Conservation (phyloP, 2,797 vertebrate genomes). For the Lepus townsendii region DNA sequence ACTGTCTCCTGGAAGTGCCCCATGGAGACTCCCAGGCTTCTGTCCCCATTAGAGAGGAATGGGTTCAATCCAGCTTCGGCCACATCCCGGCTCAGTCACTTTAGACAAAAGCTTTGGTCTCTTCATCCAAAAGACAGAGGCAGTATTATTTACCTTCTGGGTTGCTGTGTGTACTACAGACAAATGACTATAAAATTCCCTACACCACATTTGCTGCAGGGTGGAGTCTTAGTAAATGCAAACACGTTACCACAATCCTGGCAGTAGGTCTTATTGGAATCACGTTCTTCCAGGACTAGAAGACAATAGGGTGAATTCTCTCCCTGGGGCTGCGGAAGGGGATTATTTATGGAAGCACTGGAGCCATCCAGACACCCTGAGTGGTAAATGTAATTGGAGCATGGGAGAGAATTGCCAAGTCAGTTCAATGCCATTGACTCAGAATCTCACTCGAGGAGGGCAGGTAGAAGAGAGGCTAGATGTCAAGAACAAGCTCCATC, state of each 20-base stretch:
- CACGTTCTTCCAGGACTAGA: not conserved
- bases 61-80: not conserved
- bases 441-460: not conserved
- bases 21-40: not conserved
- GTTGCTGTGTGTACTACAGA: not conserved
- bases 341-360: not conserved
- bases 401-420: not conserved
- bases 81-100: not conserved
- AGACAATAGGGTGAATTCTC: not conserved
- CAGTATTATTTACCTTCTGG: not conserved
- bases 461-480: not conserved
- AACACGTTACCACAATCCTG: fast-evolving
- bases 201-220: not conserved
- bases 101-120: not conserved
- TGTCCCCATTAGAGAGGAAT: not conserved
- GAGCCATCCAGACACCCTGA: not conserved
- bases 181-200: not conserved
- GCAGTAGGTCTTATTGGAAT: not conserved
- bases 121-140: not conserved
- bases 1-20: not conserved
- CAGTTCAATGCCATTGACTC: conserved; percentile 20
- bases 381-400: not conserved
- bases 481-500: not conserved
- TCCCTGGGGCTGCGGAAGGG: no score
- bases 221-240: not conserved